phyloP scores from a whole-genome alignment of 1,140 invertebrate species.

The Melanaphis sacchari region DNA sequence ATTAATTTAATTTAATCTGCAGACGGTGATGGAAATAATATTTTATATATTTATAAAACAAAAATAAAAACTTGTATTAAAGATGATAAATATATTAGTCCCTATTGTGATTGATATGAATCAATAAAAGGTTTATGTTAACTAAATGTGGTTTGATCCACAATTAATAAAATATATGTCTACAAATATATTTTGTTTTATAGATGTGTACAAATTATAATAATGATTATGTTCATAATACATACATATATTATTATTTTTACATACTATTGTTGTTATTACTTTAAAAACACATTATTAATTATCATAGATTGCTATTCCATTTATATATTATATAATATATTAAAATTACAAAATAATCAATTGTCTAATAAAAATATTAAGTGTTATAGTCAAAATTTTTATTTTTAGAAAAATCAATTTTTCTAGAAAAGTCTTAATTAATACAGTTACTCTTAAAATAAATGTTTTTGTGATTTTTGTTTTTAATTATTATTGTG shows the following conservation, averaged over 20 bases:
- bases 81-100: not conserved
- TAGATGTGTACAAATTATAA: constrained; percentile 37
- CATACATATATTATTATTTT: constrained; percentile 16
- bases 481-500: not conserved
- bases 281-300: not conserved
- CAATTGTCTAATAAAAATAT: not conserved
- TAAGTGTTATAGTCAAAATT: not conserved
- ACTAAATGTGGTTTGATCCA: constrained; percentile 45
- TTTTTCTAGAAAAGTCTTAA: not conserved
- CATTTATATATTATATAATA: not conserved
- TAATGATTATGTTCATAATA: constrained; percentile 3
- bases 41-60: not conserved
- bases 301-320: not conserved
- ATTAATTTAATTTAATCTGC: not conserved
- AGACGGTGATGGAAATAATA: not conserved
- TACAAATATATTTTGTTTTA: not conserved
- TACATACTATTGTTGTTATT: constrained; percentile 39
- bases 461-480: constrained; percentile 16
- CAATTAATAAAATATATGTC: constrained; percentile 33
- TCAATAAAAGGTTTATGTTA: constrained; percentile 37
- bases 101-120: constrained; percentile 36
- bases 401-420: not conserved
- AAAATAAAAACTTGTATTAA: not conserved
- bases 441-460: not conserved
- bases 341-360: not conserved